Evolutionary conservation across 1,140 invertebrate species (phyloP), one percentile per base, ranked within the genome.

Genomic region (Pinna nobilis): DNA sequence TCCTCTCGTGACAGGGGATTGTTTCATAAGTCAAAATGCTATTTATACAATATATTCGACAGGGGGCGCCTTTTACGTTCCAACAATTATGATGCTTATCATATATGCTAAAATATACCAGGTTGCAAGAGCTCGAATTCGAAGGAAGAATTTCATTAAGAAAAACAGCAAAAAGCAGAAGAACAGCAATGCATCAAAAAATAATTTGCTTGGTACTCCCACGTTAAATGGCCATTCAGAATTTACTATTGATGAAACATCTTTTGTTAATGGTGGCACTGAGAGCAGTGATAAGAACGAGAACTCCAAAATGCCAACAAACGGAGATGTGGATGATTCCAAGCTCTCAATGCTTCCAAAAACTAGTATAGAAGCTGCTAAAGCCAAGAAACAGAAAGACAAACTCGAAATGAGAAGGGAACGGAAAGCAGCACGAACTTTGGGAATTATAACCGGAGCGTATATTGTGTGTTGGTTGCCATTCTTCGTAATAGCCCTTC

Each of bases 391-490:
- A 57, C 60, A 74, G 20, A 85, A 80, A 32, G 88, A 88, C 70
- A 89, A 89, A 77, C 70, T 90, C 33, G 90, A 90, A 70, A 84
- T 86, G 59, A 88, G 88, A 69, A 71, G 90, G n/a, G 90, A 91
- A 69, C 73, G 89, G 32, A 90, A 90, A 80, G 90, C 90, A 0
- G 89, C 89, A 0, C 82, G 90, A 67, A 90, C 89, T 15, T 76
- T 91, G 23, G 89, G 87, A 13, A 89, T 90, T 23, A 90, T 90
- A 15, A 90, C 89, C 18, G 88, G 88, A 57, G 80, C 79, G 37
- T 89, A 88, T 74, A 78, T 89, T 9, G 66, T 86, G 18, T 90
- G 89, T 65, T 90, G 89, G 89, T 72, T 89, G 60, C 89, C 89
- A 41, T 90, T 89, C 72, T 89, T 88, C 74, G 78, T 90, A 39